Base-by-base conservation (phyloP, 2,888 invertebrate genomes). In the Sphaeridia pumilis region DNA sequence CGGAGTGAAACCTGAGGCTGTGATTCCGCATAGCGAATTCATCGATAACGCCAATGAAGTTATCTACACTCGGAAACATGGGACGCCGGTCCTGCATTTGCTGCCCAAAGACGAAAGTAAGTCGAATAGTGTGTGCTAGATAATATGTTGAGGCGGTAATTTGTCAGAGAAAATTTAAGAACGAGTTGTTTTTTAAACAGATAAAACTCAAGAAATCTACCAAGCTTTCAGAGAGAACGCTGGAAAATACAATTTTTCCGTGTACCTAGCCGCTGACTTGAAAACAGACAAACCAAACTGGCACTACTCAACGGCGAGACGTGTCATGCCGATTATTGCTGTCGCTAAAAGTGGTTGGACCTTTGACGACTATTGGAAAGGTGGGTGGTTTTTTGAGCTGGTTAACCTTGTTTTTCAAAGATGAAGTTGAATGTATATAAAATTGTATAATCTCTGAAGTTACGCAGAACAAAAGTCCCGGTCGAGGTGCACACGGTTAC, bases 271-370 rank as follows among this genome's bases (percentile, higher is more conserved):
- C 62, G 69, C 74, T 14, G 75, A 82, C 12, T 72, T 80, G 46
- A 78, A 78, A 0, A 70, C 73, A 3, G 2, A n/a, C 4, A 46
- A 42, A 14, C 52, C 52, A 2, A 54, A 56, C 7, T 83, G 79
- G 77, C 79, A 81, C 67, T 81, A 78, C 61, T 74, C 73, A 48
- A 74, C 81, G 57, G 77, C 76, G 64, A 65, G 70, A 10, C 70
- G 84, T 45, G 72, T 79, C 14, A 76, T 78, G 25, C 78, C 80
- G 0, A 76, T 83, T 56, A 70, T 83, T 45, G 70, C 78, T 1
- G 71, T 80, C 27, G 80, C 82, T 0, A 75, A 81, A 58, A 70
- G 74, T 28, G 78, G 78, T 12, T 82, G 79, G 69, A 76, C 72
- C 2, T 77, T 81, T 64, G 74, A 79, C 56, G 76, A 77, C 1